Conservation (phyloP, 2,797 vertebrate genomes). For the Scarus forsteni region DNA sequence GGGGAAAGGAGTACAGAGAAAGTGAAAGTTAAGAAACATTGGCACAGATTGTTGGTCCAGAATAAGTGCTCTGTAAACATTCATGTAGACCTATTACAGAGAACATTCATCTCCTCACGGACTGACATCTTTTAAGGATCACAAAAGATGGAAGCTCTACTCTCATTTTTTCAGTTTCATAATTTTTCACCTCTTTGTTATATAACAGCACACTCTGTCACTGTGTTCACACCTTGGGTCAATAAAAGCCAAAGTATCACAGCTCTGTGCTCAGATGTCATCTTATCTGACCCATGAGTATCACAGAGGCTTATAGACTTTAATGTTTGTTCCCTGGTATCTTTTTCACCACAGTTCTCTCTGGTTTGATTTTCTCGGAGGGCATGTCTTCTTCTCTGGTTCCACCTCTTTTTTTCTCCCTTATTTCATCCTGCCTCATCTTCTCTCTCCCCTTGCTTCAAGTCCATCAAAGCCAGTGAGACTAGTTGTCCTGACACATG, state of each 20-base stretch:
- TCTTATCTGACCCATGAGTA: neutral
- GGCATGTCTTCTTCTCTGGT: slow-evolving; percentile 10
- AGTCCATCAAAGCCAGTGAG: slow-evolving; percentile 31
- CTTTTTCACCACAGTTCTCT: neutral
- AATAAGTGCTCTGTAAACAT: neutral
- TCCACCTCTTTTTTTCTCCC: slow-evolving; percentile 1
- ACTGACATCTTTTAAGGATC: neutral
- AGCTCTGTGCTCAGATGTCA: neutral
- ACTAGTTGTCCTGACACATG: slow-evolving; percentile 42
- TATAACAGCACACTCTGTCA: neutral
- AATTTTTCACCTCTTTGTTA: neutral
- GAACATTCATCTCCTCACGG: neutral
- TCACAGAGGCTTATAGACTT: neutral
- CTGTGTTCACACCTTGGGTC: neutral
- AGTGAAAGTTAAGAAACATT: slow-evolving; percentile 18
- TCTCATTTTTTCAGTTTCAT: slow-evolving; percentile 1
- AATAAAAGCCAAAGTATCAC: neutral
- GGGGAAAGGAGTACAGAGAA: slow-evolving; percentile 1
- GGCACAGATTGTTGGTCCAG: neutral
- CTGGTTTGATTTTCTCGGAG: slow-evolving; percentile 20
- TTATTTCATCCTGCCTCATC: slow-evolving; percentile 8
- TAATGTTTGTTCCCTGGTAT: slow-evolving; percentile 3
- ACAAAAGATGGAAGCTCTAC: neutral
- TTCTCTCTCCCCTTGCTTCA: neutral
- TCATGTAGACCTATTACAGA: slow-evolving; percentile 2